Percentiles rank a stretch among this genome's conserved stretches.
Conservation (phyloP, 2,797 vertebrate species). For the Aphelocoma californica region DNA sequence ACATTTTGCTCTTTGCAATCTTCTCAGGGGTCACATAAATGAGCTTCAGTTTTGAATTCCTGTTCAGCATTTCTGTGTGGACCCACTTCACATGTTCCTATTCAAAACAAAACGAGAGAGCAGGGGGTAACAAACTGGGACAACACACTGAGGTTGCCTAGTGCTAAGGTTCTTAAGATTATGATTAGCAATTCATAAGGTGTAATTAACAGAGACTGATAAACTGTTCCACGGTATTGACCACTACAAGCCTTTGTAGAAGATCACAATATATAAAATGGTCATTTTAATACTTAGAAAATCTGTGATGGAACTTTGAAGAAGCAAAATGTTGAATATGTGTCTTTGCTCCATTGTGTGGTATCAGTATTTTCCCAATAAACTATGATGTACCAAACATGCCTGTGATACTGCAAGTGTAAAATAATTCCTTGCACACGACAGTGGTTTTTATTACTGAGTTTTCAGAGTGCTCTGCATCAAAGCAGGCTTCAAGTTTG, state of each 20-base stretch:
- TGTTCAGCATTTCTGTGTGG: constrained; percentile 83
- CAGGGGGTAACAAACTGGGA: not conserved
- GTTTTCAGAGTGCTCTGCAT: not conserved
- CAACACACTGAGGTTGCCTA: not conserved
- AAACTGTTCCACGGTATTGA: not conserved
- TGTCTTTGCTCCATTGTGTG: not conserved
- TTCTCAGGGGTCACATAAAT: constrained; percentile 97
- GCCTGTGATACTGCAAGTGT: not conserved
- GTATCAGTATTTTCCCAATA: not conserved
- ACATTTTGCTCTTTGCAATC: constrained; percentile 94
- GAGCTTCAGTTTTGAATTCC: constrained; percentile 83
- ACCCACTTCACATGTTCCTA: constrained; percentile 89
- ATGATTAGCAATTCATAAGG: not conserved
- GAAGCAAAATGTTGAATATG: not conserved
- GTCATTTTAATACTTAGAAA: not conserved
- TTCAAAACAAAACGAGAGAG: not conserved
- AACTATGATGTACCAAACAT: not conserved
- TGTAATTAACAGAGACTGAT: not conserved
- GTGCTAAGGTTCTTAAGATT: not conserved
- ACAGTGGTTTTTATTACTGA: not conserved
- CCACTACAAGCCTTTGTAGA: not conserved
- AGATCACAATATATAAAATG: not conserved
- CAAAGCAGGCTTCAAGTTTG: not conserved
- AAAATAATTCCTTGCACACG: not conserved
- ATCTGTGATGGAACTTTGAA: not conserved